These are phyloP conservation scores for Gadus chalcogrammus DNA, from an alignment of 2,113 vertebrate genomes.

Conservation along the genomic window DNA sequence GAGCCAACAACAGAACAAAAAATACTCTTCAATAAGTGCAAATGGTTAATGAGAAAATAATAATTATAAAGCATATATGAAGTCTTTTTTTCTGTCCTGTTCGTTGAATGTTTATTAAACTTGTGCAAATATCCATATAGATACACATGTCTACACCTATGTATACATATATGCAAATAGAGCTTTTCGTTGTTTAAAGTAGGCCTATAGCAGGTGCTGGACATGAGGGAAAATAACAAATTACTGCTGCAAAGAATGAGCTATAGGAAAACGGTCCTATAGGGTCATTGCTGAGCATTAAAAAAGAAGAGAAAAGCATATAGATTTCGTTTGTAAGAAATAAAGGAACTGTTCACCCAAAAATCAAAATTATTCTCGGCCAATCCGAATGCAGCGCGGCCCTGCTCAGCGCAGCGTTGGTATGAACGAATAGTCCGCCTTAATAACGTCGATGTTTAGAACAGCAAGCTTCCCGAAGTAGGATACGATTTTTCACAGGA, in stretches of 20 bases:
- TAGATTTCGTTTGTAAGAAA: conserved; percentile 27
- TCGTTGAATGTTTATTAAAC: conserved; percentile 13
- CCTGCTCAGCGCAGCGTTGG: too few relatives aligned
- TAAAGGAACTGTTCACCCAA: conserved; percentile 43
- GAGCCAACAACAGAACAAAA: conserved; percentile 67
- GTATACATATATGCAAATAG: conserved; percentile 54
- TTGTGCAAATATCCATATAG: conserved; percentile 58
- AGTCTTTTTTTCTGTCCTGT: conserved; percentile 52
- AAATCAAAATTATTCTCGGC: conserved; percentile 35
- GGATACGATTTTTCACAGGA: too few relatives aligned
- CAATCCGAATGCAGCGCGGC: conserved; percentile 6
- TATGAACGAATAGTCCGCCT: too few relatives aligned
- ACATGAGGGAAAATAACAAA: conserved; percentile 42
- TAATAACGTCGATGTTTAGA: too few relatives aligned
- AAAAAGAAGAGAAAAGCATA: conserved; percentile 29
- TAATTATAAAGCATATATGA: conserved; percentile 76
- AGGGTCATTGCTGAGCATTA: conserved; percentile 49
- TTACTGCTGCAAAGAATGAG: conserved; percentile 54
- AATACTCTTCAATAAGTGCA: conserved; percentile 81
- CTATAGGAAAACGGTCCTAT: conserved; percentile 3
- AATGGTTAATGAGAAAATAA: conserved; percentile 78
- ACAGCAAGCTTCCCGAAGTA: too few relatives aligned
- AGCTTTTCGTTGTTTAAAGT: conserved; percentile 53
- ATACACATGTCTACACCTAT: conserved; percentile 32
- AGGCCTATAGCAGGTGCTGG: conserved; percentile 56